Evolutionary conservation across 2,888 invertebrate genomes (phyloP), one percentile per base, ranked within the genome.

Genomic region (Argyresthia albistria): DNA sequence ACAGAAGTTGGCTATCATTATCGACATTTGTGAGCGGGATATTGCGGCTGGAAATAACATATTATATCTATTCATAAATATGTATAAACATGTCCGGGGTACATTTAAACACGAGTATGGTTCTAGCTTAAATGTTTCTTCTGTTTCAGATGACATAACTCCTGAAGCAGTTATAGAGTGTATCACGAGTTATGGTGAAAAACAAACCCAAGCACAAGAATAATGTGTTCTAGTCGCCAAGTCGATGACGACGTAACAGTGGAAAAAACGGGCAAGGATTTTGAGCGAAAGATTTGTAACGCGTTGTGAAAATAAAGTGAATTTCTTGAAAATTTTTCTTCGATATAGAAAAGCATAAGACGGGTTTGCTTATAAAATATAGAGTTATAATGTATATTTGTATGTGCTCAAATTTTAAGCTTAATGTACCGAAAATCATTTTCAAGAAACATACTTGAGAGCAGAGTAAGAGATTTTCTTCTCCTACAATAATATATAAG

Each of bases 131-230:
- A 25, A 45, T 9, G 8, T 45, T 45, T 45, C 15, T 15, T 64
- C 57, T 54, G 59, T 87, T 80, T 35, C 86, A 87, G 87, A 87
- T 87, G 87, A 86, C 86, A 84, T 74, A 75, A 72, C 60, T 80
- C 80, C 70, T 80, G 83, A 83, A 82, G 73, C 74, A 70, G 64
- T 57, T 81, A 83, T 67, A 78, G 69, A 75, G 80, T 83, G 69
- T 70, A 82, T 65, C 76, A 81, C 63, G 84, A 80, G 64, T 67
- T 75, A 65, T 70, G 68, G 70, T 81, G 77, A 79, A 74, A 16
- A 35, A 43, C 11, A 10, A 42, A 42, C 25, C 6, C 43, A 2
- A 11, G 1, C 50, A 14, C 42, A 37, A 39, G 46, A 15, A 8
- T 14, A 8, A 7, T 45, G 45, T 45, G 45, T 6, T 9, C n/a